These are phyloP conservation scores for Pseudanteris insignis DNA, from an alignment of 2,888 invertebrate genomes.

Conservation along the genomic window DNA sequence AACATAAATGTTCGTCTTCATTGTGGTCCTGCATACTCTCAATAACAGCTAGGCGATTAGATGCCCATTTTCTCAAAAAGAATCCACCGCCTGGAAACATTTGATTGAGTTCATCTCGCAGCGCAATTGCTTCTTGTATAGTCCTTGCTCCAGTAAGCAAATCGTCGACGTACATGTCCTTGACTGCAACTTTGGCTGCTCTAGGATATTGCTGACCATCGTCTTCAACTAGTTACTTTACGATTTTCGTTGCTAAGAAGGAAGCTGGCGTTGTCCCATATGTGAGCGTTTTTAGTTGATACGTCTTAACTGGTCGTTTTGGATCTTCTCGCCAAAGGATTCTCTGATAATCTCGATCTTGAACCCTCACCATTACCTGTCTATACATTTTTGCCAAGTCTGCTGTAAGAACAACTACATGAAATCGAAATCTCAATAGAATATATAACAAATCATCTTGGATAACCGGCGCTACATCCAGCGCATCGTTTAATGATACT, in stretches of 20 bases:
- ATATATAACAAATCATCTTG: constrained; percentile 4
- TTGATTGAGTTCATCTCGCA: neutral
- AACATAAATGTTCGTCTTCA: neutral
- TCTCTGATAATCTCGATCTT: constrained; percentile 10
- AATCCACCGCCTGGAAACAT: neutral
- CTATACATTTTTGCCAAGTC: constrained; percentile 14
- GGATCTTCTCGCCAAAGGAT: constrained; percentile 12
- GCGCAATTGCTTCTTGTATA: neutral
- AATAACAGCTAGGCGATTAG: neutral
- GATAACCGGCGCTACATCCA: constrained; percentile 4
- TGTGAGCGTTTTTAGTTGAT: constrained; percentile 7
- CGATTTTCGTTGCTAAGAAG: constrained; percentile 4
- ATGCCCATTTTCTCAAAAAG: neutral
- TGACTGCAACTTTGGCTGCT: neutral
- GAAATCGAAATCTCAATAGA: neutral
- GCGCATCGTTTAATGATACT: constrained; percentile 13
- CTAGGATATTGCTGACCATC: constrained; percentile 3
- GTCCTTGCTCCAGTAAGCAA: constrained; percentile 9
- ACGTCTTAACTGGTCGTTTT: constrained; percentile 3
- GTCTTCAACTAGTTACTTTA: constrained; percentile 15
- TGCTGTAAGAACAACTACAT: constrained; percentile 1
- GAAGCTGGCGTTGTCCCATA: constrained; percentile 16
- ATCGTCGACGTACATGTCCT: constrained; percentile 18
- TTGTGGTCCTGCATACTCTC: neutral
- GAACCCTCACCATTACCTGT: constrained; percentile 4